Percentiles rank a stretch among this genome's conserved stretches.
These are phyloP conservation scores for Onychomys torridus DNA, from an alignment of 2,797 vertebrate species.

Conservation along the genomic window DNA sequence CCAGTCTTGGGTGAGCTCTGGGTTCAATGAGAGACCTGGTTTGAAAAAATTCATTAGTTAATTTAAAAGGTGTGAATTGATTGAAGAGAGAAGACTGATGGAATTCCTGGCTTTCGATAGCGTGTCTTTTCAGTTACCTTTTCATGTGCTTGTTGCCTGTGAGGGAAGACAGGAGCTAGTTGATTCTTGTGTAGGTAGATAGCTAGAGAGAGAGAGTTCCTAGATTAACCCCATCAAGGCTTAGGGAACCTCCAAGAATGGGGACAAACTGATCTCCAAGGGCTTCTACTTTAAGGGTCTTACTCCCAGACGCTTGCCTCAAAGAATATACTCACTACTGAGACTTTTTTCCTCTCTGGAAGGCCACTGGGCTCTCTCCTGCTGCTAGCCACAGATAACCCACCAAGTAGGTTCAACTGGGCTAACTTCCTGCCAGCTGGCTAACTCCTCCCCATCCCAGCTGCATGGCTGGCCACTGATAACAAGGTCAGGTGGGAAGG, in stretches of 20 bases:
- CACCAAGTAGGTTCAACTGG: background rate
- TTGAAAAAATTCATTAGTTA: background rate
- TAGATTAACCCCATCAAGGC: background rate
- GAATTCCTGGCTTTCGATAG: background rate
- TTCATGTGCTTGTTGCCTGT: background rate
- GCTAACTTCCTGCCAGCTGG: too few species aligned
- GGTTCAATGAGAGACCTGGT: background rate
- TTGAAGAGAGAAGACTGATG: background rate
- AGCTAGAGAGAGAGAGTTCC: background rate
- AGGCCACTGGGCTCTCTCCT: background rate
- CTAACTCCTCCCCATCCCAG: too few species aligned
- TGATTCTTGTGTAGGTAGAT: background rate
- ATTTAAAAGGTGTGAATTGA: background rate
- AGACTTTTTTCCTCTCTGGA: background rate
- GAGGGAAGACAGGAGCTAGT: background rate
- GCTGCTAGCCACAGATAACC: background rate
- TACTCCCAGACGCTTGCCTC: background rate
- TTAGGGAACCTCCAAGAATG: background rate
- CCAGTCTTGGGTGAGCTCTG: background rate
- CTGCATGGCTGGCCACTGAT: too few species aligned
- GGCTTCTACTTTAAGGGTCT: background rate
- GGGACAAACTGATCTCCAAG: background rate
- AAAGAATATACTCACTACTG: background rate
- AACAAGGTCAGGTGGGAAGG: background rate
- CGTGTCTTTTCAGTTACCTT: background rate